Percentiles rank a stretch among this genome's conserved stretches.
Evolutionary conservation across 2,797 vertebrate genomes (phyloP).

Genomic region (Fistularia tabacaria): DNA sequence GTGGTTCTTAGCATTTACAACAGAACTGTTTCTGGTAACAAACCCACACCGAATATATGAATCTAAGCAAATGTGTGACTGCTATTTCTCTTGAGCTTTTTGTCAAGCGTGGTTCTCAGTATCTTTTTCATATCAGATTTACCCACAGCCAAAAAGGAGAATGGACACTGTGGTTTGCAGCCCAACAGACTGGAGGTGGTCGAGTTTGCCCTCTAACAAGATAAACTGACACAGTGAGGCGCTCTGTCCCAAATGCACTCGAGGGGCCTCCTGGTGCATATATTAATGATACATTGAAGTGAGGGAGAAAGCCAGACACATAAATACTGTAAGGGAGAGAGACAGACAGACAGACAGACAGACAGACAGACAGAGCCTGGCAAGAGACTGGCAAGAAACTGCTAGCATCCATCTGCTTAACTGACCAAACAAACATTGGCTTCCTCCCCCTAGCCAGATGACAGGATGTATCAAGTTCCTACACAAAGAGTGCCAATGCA

Average conservation of each 20-base stretch:
- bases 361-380: slow-evolving; percentile 2
- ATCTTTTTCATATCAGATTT: too few species aligned
- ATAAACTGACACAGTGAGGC: slow-evolving; percentile 56
- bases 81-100: not conserved
- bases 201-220: slow-evolving; percentile 27
- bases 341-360: slow-evolving; percentile 1
- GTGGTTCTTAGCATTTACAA: too few species aligned
- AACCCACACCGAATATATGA: too few species aligned
- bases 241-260: slow-evolving; percentile 53
- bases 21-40: too few species aligned
- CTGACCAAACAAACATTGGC: slow-evolving; percentile 61
- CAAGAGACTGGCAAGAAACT: not conserved
- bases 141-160: too few species aligned
- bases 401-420: slow-evolving; percentile 19
- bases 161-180: not conserved
- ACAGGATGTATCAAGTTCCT: slow-evolving; percentile 55
- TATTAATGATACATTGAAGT: slow-evolving; percentile 45
- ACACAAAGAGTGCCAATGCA: not conserved
- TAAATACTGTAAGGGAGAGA: not conserved
- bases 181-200: slow-evolving; percentile 13
- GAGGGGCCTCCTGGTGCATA: slow-evolving; percentile 45
- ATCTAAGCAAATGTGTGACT: not conserved
- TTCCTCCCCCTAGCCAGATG: slow-evolving; percentile 53
- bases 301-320: too few species aligned
- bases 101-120: not conserved